These are phyloP conservation scores for Cyphomyrmex costatus DNA, from an alignment of 1,140 invertebrate species.

Conservation along the genomic window DNA sequence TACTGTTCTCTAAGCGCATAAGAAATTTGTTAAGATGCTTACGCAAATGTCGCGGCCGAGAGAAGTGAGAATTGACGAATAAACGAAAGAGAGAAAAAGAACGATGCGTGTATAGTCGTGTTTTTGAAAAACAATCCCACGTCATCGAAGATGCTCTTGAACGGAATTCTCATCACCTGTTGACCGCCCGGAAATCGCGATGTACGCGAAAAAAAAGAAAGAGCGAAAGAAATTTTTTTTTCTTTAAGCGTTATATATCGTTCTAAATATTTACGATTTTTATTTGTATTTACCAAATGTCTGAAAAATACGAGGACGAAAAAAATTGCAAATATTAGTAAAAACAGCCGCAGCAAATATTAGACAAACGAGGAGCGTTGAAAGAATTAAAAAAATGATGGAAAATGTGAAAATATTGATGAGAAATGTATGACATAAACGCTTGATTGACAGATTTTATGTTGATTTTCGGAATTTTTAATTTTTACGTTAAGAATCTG, in stretches of 20 bases:
- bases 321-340: conserved; percentile 20
- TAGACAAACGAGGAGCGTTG: background rate
- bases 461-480: background rate
- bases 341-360: conserved; percentile 17
- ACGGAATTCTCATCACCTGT: background rate
- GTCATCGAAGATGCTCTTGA: conserved; percentile 10
- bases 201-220: background rate
- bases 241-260: background rate
- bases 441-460: background rate
- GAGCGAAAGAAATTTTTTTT: background rate
- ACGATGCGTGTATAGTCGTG: conserved; percentile 5
- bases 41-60: conserved; percentile 13
- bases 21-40: conserved; percentile 44
- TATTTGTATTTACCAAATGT: conserved; percentile 12
- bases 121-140: conserved; percentile 36
- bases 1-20: conserved; percentile 31
- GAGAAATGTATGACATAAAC: background rate
- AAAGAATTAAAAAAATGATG: background rate
- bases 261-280: conserved; percentile 40
- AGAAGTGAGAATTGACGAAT: conserved; percentile 28
- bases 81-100: conserved; percentile 29
- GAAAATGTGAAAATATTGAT: background rate
- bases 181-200: conserved; percentile 15
- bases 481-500: background rate
- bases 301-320: background rate